Evolutionary conservation across 2,888 invertebrate species (phyloP).

Genomic region (Sussaba pulchella): DNA sequence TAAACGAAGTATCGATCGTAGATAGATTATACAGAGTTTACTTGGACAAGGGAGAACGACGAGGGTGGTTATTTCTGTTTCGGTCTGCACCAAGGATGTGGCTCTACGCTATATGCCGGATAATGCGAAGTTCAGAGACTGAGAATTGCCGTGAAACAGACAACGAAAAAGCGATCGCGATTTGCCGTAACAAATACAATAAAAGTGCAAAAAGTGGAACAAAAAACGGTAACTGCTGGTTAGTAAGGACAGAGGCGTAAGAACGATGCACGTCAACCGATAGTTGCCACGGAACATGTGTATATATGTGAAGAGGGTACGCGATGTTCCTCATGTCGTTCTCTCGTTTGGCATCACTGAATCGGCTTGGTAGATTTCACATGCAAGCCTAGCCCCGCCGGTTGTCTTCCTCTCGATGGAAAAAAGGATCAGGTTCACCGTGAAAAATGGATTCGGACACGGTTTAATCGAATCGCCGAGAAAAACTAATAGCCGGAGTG

Average conservation of each 20-base stretch:
- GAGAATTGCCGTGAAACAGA: conserved; percentile 70
- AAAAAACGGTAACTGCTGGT: conserved; percentile 73
- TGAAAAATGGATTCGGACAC: conserved; percentile 50
- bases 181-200: conserved; percentile 68
- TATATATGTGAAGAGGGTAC: conserved; percentile 68
- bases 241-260: conserved; percentile 49
- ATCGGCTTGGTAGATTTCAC: conserved; percentile 77
- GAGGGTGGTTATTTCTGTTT: conserved; percentile 70
- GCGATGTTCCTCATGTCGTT: conserved; percentile 71
- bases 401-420: neutral
- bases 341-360: conserved; percentile 64
- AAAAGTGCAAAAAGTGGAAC: conserved; percentile 69
- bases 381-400: conserved; percentile 59
- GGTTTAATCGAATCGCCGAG: conserved; percentile 62
- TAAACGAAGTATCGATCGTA: conserved; percentile 51
- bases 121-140: conserved; percentile 79
- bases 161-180: conserved; percentile 65
- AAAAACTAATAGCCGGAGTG: conserved; percentile 48
- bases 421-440: conserved; percentile 4
- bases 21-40: conserved; percentile 50
- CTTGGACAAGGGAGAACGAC: conserved; percentile 59
- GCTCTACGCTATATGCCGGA: conserved; percentile 74
- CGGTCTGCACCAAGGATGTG: neutral
- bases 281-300: conserved; percentile 20
- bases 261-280: conserved; percentile 33